Evolutionary conservation across 2,888 invertebrate species (phyloP).

Genomic region (Clostera curtula): DNA sequence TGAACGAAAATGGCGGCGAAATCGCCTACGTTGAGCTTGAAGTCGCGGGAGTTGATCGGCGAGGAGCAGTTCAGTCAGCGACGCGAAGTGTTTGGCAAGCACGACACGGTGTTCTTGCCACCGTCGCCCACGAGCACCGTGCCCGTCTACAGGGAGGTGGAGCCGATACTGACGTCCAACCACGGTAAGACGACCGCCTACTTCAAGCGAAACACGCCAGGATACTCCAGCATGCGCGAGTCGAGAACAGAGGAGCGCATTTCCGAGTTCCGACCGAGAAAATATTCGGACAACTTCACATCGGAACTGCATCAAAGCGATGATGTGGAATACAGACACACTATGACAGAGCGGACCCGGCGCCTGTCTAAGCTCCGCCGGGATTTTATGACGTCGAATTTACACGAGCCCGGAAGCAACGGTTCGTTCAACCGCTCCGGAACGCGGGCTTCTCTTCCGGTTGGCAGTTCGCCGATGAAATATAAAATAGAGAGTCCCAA

Average conservation of each 20-base stretch:
- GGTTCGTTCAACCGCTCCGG: conserved; percentile 52
- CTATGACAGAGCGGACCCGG: conserved; percentile 59
- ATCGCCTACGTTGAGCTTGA: conserved; percentile 67
- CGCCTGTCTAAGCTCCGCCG: conserved; percentile 58
- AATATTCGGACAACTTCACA: conserved; percentile 65
- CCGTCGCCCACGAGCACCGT: conserved; percentile 41
- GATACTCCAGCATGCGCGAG: conserved; percentile 67
- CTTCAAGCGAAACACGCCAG: conserved; percentile 60
- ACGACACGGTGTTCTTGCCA: conserved; percentile 68
- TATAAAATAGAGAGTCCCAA: conserved; percentile 67
- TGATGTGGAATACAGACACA: conserved; percentile 60
- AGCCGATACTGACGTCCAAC: conserved; percentile 60
- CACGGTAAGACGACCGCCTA: conserved; percentile 63
- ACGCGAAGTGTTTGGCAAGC: conserved; percentile 67
- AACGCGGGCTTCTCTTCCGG: conserved; percentile 56
- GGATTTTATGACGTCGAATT: conserved; percentile 61
- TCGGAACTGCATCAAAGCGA: conserved; percentile 63
- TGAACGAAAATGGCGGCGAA: conserved; percentile 67
- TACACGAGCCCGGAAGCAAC: conserved; percentile 53
- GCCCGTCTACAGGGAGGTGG: conserved; percentile 45
- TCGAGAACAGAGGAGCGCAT: conserved; percentile 49
- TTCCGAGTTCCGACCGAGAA: conserved; percentile 57
- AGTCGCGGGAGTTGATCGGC: conserved; percentile 68
- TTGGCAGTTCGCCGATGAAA: conserved; percentile 40
- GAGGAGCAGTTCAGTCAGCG: conserved; percentile 68